Base-by-base conservation (phyloP, 23 tunicate species). In the Trididemnum clinides region DNA sequence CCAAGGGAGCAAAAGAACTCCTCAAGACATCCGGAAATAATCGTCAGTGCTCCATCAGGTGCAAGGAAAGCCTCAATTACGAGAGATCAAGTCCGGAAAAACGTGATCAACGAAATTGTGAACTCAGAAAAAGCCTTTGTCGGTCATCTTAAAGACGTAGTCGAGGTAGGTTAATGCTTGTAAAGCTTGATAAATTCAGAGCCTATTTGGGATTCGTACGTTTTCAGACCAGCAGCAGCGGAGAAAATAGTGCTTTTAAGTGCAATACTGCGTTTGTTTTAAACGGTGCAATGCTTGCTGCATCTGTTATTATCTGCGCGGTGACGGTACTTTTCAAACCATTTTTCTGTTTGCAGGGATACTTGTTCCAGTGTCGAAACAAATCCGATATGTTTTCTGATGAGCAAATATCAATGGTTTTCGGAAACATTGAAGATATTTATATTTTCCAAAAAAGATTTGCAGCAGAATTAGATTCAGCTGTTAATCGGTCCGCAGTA, bases 381-480 rank as follows among this genome's bases (percentile, higher is more conserved):
- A 64, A 90, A 37, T 15, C 82, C 2, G 93, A 96, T 33, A 83
- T 91, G 88, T 96, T 96, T 50, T 23, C 90, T 29, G 85, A 88
- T 22, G 88, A 91, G 31, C 85, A 75, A 35, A 79, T 96, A 34
- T 25, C 77, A 10, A 77, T 83, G 18, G 33, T 96, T 12, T 96
- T 96, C 54, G 88, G 99, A 28, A 96, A 96, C 74, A 84, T 96
- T 30, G 92, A 87, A 84, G 90, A 96, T 49, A 87, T 96, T 33
- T 87, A 84, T 27, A 33, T 59, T 7, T 96, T 96, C 59, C 96
- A 96, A 82, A 69, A 69, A 64, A 51, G 81, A 22, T 91, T 96
- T 63, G 76, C 87, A 10, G 72, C 64, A 38, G 79, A 96, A 57
- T 37, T 96, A 33, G 88, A 91, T 25, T 49, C 64, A 2, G 77